A percentile compares a stretch with the other conserved stretches of the same genome.
phyloP scores from a whole-genome alignment of 2,888 invertebrate genomes.

The Catocala sponsa region DNA sequence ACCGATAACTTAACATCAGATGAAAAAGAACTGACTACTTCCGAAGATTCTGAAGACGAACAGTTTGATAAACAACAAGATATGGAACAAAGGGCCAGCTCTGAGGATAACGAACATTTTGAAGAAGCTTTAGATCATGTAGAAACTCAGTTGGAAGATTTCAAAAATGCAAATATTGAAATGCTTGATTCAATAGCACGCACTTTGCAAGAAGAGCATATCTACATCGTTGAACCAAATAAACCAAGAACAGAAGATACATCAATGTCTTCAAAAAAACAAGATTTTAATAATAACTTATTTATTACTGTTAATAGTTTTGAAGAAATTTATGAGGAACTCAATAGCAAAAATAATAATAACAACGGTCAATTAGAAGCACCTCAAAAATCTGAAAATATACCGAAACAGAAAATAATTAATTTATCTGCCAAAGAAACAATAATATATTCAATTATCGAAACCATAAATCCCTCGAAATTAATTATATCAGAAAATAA shows the following conservation, averaged over 20 bases:
- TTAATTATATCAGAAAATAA: conserved; percentile 61
- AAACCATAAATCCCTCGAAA: conserved; percentile 53
- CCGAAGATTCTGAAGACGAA: conserved; percentile 42
- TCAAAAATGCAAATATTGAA: conserved; percentile 78
- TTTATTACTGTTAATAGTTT: conserved; percentile 75
- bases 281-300: conserved; percentile 76
- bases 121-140: conserved; percentile 84
- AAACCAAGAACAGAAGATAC: conserved; percentile 32
- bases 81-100: conserved; percentile 69
- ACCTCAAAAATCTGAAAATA: background rate
- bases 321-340: conserved; percentile 82
- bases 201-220: conserved; percentile 79
- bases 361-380: background rate
- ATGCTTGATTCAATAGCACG: conserved; percentile 81
- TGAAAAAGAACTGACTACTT: conserved; percentile 69
- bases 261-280: conserved; percentile 31
- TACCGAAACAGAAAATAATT: conserved; percentile 19
- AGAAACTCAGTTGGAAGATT: conserved; percentile 74
- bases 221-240: conserved; percentile 61
- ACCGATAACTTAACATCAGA: conserved; percentile 72
- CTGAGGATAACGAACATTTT: conserved; percentile 83
- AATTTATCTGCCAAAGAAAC: conserved; percentile 52
- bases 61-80: conserved; percentile 25
- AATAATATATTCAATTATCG: conserved; percentile 54
- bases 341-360: conserved; percentile 52